phyloP scores from a whole-genome alignment of 2,113 vertebrate genomes.

The Drymodes brunneopygia region DNA sequence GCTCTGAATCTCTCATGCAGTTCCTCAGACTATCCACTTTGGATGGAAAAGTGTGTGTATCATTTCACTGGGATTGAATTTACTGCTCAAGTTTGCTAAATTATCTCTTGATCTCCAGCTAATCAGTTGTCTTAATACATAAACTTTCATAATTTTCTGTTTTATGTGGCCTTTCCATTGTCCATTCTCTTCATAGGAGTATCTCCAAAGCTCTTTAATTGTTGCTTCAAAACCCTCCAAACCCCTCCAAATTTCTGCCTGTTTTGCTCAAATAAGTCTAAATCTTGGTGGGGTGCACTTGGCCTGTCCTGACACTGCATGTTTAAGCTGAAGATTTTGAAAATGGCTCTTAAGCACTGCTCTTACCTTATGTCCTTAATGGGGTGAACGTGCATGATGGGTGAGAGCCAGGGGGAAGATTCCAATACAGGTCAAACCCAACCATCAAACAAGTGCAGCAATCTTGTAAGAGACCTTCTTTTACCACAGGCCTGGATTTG shows the following conservation, averaged over 20 bases:
- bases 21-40: not conserved
- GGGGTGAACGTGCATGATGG: accelerated
- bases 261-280: not conserved
- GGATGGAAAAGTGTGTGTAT: not conserved
- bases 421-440: not conserved
- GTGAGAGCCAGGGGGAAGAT: not conserved
- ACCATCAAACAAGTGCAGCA: not conserved
- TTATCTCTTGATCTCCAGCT: not conserved
- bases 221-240: not conserved
- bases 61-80: not conserved
- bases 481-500: not conserved
- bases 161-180: not conserved
- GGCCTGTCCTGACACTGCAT: not conserved
- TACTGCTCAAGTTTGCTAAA: not conserved
- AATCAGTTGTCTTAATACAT: not conserved
- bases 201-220: not conserved
- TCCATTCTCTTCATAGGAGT: not conserved
- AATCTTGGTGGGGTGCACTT: not conserved
- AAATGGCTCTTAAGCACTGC: not conserved
- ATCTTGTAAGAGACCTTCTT: not conserved
- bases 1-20: not conserved
- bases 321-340: not conserved
- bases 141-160: not conserved
- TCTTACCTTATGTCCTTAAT: not conserved
- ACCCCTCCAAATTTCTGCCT: not conserved